Conservation (phyloP, 2,797 vertebrate genomes). For the Taeniopygia guttata region DNA sequence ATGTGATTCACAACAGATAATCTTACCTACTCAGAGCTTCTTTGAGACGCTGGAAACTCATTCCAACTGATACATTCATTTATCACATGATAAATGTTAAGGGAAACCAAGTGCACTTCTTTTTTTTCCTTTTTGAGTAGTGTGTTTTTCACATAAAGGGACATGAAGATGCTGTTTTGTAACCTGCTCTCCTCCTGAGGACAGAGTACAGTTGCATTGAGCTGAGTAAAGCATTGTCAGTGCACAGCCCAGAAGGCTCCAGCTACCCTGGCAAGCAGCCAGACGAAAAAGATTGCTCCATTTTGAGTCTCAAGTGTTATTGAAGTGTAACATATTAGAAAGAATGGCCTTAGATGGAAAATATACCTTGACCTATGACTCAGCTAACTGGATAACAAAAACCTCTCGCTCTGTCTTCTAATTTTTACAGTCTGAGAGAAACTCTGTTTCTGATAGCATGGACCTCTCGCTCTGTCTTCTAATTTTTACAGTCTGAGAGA, state of each 20-base stretch:
- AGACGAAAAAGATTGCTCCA: not conserved
- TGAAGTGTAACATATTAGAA: slow-evolving; percentile 21
- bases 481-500: not conserved
- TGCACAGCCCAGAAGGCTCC: not conserved
- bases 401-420: not conserved
- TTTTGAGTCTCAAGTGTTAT: not conserved
- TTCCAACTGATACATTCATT: not conserved
- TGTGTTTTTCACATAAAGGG: not conserved
- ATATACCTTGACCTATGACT: slow-evolving; percentile 1
- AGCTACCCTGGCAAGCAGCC: not conserved
- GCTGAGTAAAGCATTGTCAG: not conserved
- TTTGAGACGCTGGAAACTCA: not conserved
- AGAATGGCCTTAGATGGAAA: not conserved
- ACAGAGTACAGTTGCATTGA: not conserved
- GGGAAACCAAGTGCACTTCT: not conserved
- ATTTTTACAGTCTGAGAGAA: not conserved
- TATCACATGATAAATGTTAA: not conserved
- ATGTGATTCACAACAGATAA: not conserved
- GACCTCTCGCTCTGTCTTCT: not conserved
- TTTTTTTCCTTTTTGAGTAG: not conserved
- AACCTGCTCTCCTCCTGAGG: not conserved
- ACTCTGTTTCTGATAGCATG: not conserved
- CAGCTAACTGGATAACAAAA: not conserved
- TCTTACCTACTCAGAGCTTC: not conserved
- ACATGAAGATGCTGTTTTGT: not conserved